Evolutionary conservation across 1,140 invertebrate genomes (phyloP).

Genomic region (Cydia amplana): DNA sequence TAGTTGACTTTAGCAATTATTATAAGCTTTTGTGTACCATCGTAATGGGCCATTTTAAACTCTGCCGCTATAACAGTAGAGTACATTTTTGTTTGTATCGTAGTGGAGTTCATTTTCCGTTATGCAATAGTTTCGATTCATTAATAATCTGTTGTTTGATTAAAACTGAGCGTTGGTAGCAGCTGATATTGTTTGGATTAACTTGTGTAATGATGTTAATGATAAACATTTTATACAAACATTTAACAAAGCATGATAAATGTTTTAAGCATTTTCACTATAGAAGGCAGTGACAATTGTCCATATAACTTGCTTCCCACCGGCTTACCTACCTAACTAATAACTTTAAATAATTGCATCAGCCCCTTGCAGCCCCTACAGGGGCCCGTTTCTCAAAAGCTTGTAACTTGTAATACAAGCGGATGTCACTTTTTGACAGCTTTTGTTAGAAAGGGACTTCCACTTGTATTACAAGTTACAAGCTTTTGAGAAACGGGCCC

Average conservation of each 20-base stretch:
- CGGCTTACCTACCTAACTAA: no score
- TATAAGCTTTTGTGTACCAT: neutral
- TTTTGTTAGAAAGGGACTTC: no score
- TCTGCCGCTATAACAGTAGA: neutral
- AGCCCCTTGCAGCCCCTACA: no score
- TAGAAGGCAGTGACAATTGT: no score
- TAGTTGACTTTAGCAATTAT: neutral
- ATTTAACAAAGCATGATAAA: neutral
- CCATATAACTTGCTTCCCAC: no score
- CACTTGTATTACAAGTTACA: no score
- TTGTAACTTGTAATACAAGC: no score
- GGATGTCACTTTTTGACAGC: no score
- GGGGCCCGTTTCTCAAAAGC: no score
- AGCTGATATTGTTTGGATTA: neutral
- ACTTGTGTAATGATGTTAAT: neutral
- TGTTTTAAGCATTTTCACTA: no score
- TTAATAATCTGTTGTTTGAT: neutral
- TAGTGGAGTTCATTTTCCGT: neutral
- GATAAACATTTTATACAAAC: neutral
- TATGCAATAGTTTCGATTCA: neutral
- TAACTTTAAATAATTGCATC: no score
- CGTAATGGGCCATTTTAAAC: neutral
- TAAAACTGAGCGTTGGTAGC: slow-evolving; percentile 12
- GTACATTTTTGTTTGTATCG: neutral
- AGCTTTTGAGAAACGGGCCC: no score